phyloP scores from a whole-genome alignment of 2,797 vertebrate species.

The Bucorvus abyssinicus region DNA sequence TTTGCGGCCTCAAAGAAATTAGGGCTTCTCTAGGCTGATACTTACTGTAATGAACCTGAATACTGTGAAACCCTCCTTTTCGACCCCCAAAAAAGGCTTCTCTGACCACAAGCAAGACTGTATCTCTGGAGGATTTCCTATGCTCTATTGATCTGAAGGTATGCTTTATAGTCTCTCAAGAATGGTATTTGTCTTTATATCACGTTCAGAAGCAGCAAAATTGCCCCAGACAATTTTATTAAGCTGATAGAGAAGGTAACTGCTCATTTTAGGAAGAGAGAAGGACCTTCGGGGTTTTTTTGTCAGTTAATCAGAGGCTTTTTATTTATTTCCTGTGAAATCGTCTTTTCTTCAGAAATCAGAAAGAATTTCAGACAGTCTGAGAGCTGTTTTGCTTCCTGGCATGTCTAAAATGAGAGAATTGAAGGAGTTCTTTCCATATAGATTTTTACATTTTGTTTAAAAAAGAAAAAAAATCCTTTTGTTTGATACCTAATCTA shows the following conservation, averaged over 20 bases:
- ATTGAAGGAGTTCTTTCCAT: not conserved
- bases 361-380: not conserved
- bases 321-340: conserved; percentile 17
- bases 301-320: conserved; percentile 14
- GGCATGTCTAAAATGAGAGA: not conserved
- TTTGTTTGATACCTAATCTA: not conserved
- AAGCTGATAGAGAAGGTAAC: conserved; percentile 8
- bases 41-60: conserved; percentile 66
- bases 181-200: conserved; percentile 43
- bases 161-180: conserved; percentile 10
- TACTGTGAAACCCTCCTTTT: conserved; percentile 58
- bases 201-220: conserved; percentile 26
- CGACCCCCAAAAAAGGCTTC: conserved; percentile 41
- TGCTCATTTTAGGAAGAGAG: conserved; percentile 61
- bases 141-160: conserved; percentile 22
- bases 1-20: conserved; percentile 51
- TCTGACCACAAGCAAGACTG: conserved; percentile 49
- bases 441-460: not conserved
- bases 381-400: not conserved
- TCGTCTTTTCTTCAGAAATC: not conserved
- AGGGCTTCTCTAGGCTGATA: conserved; percentile 59
- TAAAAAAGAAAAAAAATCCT: not conserved
- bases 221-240: conserved; percentile 34
- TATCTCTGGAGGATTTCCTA: conserved; percentile 64
- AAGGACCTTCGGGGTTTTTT: conserved; percentile 30